Evolutionary conservation across 2,888 invertebrate genomes (phyloP).

Genomic region (Dryomyza anilis): DNA sequence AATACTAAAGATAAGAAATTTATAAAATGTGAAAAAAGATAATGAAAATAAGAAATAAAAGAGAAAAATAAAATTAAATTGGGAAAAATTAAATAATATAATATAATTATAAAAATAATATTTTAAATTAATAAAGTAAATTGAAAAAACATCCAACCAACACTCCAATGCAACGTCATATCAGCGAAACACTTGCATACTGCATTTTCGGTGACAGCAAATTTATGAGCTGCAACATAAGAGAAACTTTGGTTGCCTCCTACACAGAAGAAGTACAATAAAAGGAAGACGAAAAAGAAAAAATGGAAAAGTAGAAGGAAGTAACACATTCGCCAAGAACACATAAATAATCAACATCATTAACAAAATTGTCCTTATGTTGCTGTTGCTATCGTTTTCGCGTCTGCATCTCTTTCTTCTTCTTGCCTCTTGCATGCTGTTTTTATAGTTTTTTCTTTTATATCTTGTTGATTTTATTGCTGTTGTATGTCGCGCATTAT

Average conservation of each 20-base stretch:
- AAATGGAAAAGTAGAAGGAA: not conserved
- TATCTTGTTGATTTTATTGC: not conserved
- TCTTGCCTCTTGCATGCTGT: not conserved
- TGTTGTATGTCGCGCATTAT: constrained; percentile 37
- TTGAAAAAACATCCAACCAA: no score
- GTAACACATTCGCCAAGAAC: not conserved
- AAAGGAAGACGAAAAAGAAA: not conserved
- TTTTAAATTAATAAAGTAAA: no score
- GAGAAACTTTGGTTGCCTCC: not conserved
- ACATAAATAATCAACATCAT: constrained; percentile 24
- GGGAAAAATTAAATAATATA: no score
- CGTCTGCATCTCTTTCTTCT: not conserved
- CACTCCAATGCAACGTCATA: no score
- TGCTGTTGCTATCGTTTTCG: not conserved
- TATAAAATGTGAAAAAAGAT: no score
- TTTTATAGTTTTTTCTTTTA: not conserved
- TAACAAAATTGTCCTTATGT: constrained; percentile 7
- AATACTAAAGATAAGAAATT: no score
- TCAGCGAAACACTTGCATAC: no score
- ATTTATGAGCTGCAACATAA: not conserved
- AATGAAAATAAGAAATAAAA: no score
- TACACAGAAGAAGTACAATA: not conserved
- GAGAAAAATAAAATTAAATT: no score
- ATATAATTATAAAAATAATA: no score
- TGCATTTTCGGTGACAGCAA: no score